phyloP scores from a whole-genome alignment of 2,113 vertebrate species.

The Pyrgilauda ruficollis region DNA sequence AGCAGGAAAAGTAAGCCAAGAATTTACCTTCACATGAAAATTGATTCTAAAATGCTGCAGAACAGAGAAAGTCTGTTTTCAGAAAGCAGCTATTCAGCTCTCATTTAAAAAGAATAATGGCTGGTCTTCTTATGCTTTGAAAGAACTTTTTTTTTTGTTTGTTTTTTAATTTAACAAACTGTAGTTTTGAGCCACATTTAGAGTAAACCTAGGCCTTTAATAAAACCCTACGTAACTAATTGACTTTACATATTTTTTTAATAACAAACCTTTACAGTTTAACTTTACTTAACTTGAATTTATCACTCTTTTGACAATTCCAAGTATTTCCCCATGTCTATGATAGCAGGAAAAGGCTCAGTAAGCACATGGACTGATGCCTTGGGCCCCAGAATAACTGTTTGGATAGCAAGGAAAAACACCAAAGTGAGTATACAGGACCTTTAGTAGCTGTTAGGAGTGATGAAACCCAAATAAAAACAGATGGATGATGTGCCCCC shows the following conservation, averaged over 20 bases:
- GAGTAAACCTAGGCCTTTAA: background rate
- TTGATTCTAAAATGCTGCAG: background rate
- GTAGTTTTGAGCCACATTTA: background rate
- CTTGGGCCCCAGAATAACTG: background rate
- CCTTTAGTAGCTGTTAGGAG: background rate
- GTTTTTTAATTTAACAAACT: background rate
- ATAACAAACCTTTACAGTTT: background rate
- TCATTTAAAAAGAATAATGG: background rate
- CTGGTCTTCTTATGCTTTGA: background rate
- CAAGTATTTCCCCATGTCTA: background rate
- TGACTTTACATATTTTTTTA: background rate
- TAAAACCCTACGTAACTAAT: background rate
- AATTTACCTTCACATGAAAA: background rate
- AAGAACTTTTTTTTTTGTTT: background rate
- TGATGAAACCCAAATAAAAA: slow-evolving; percentile 33
- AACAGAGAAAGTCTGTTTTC: background rate
- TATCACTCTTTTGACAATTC: background rate
- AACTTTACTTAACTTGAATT: background rate
- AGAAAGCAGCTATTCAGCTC: background rate
- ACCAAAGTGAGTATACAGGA: background rate
- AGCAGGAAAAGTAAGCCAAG: background rate
- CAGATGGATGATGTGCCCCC: background rate
- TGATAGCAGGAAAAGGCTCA: background rate
- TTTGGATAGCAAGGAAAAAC: background rate
- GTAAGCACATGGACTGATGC: background rate